Base-by-base conservation (phyloP, 2,797 vertebrate genomes). In the Rhinophrynus dorsalis region DNA sequence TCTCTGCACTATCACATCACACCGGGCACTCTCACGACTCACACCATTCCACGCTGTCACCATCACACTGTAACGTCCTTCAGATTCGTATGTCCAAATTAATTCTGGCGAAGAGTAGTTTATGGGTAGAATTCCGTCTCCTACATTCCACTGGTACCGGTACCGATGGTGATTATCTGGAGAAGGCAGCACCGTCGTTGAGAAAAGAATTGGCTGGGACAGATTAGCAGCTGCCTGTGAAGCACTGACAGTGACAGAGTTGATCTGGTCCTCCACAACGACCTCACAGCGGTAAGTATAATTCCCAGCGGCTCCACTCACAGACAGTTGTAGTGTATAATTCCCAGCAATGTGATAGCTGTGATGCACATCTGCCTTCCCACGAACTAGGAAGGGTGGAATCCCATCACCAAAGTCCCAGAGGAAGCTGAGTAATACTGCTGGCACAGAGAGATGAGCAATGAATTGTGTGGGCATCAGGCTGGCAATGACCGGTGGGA, bases 351-450 rank as follows among this genome's bases (percentile, higher is more conserved):
- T 67, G 37, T 66, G 58, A 70, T 88, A 92, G 12, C n/a, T 78
- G 67, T 93, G 88, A 7, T 21, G 21, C 4, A 62, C 65, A n/a
- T 65, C 74, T 0, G 84, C 52, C 24, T 74, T 78, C 40, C 88
- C 90, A 20, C 27, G 79, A 13, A 75, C 72, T 2, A 81, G 44
- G 63, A 55, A 45, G 8, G 64, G 45, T 15, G 78, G 73, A 7
- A 76, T 84, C 6, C 76, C 81, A 44, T 91, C 88, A 38, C 85
- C 88, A 74, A 94, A 90, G 18, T 75, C 58, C 92, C 92, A 93
- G 17, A 74, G 75, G 68, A 90, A 91, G 20, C 58, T 78, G 26
- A 91, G 42, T 7, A 2, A 23, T 35, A 83, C 75, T 62, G 66
- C 5, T 17, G 83, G 82, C 7, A 85, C 84, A 11, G 78, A 84